Percentiles rank a stretch among this genome's conserved stretches.
These are phyloP conservation scores for Megathymus violae DNA, from an alignment of 1,140 invertebrate genomes.

Conservation along the genomic window DNA sequence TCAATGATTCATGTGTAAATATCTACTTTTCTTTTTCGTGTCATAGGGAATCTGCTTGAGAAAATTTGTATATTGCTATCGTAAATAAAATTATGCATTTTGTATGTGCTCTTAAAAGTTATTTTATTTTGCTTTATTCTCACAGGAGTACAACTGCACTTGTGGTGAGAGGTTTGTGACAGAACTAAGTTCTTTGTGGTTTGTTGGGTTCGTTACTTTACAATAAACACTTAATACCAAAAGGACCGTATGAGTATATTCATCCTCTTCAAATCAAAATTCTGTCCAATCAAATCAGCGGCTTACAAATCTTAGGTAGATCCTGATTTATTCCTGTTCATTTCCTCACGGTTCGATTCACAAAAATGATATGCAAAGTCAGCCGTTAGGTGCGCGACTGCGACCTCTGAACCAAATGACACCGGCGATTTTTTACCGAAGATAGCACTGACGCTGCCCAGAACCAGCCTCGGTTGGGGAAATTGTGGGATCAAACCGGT, in stretches of 20 bases:
- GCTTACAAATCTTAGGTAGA: too few relatives aligned
- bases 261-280: too few relatives aligned
- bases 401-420: conserved; percentile 35
- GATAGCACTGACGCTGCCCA: conserved; percentile 10
- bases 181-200: too few relatives aligned
- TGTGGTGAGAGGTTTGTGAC: too few relatives aligned
- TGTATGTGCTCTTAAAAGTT: too few relatives aligned
- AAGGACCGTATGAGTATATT: too few relatives aligned
- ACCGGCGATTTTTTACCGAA: conserved; percentile 44
- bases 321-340: conserved; percentile 56
- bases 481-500: conserved; percentile 18
- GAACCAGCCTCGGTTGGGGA: conserved; percentile 1
- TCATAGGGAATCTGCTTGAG: conserved; percentile 11
- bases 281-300: too few relatives aligned
- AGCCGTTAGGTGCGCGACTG: conserved; percentile 55
- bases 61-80: background rate
- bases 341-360: conserved; percentile 68
- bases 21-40: conserved; percentile 37
- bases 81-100: background rate
- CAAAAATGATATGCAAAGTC: conserved; percentile 66
- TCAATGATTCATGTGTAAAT: conserved; percentile 63
- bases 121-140: too few relatives aligned
- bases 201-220: too few relatives aligned
- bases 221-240: too few relatives aligned
- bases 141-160: too few relatives aligned